Conservation (phyloP, 1,140 invertebrate species). For the Acromyrmex echinatior region DNA sequence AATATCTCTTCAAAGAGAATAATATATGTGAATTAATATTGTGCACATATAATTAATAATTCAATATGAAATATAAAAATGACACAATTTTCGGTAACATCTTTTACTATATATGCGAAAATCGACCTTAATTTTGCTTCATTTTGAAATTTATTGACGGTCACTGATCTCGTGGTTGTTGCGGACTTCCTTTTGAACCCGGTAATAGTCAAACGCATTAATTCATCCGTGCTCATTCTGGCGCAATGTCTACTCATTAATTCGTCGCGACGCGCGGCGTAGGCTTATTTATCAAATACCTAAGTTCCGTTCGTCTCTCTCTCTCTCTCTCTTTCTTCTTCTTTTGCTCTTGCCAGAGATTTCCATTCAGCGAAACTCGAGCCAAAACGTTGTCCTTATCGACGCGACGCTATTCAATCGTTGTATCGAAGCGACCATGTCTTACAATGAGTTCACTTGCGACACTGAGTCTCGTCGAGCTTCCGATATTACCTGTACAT, state of each 20-base stretch:
- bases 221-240: constrained; percentile 23
- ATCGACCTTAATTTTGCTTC: not conserved
- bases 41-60: not conserved
- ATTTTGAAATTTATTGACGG: constrained; percentile 27
- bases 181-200: not conserved
- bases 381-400: constrained; percentile 18
- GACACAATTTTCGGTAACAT: not conserved
- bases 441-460: constrained; percentile 52
- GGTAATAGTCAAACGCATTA: constrained; percentile 12
- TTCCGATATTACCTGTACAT: constrained; percentile 15
- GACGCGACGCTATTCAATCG: constrained; percentile 41
- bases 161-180: constrained; percentile 7
- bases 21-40: not conserved
- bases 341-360: not conserved
- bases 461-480: constrained; percentile 32
- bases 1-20: not conserved
- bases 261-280: not conserved
- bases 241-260: constrained; percentile 31
- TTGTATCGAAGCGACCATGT: constrained; percentile 1
- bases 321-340: too few relatives aligned
- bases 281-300: constrained; percentile 56
- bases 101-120: not conserved
- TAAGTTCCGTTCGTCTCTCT: not conserved
- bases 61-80: not conserved
- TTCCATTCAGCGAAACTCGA: constrained; percentile 47